phyloP scores from a whole-genome alignment of 2,113 vertebrate species.

The Terrapene triunguis region DNA sequence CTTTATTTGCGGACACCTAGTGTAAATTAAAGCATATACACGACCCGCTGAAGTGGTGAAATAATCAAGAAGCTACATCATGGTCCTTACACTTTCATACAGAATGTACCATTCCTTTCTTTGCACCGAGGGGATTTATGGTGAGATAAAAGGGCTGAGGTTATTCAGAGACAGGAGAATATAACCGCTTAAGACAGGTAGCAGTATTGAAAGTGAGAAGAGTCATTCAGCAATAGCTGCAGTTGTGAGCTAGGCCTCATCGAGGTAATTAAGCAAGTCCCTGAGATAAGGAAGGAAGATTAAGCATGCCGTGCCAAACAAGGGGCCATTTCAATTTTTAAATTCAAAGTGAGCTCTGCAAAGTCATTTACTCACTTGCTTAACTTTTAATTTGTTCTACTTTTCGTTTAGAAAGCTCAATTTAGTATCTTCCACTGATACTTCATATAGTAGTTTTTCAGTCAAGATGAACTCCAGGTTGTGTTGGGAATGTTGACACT shows the following conservation, averaged over 20 bases:
- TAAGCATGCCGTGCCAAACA: fast-evolving
- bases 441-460: neutral
- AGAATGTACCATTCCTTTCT: neutral
- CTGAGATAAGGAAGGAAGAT: neutral
- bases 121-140: neutral
- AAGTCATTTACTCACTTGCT: neutral
- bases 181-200: neutral
- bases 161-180: neutral
- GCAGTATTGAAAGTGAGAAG: neutral
- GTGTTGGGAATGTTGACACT: neutral
- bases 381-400: neutral
- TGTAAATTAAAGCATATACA: neutral
- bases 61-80: neutral
- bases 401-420: neutral
- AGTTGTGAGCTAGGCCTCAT: fast-evolving
- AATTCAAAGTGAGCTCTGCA: conserved; percentile 1
- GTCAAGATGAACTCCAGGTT: neutral
- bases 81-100: fast-evolving
- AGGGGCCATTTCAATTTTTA: fast-evolving
- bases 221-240: neutral
- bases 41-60: neutral
- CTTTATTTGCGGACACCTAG: neutral
- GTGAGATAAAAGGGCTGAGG: neutral
- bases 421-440: neutral
- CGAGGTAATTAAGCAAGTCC: neutral